Conservation (phyloP, 2,113 vertebrate species). For the Sinocyclocheilus grahami region DNA sequence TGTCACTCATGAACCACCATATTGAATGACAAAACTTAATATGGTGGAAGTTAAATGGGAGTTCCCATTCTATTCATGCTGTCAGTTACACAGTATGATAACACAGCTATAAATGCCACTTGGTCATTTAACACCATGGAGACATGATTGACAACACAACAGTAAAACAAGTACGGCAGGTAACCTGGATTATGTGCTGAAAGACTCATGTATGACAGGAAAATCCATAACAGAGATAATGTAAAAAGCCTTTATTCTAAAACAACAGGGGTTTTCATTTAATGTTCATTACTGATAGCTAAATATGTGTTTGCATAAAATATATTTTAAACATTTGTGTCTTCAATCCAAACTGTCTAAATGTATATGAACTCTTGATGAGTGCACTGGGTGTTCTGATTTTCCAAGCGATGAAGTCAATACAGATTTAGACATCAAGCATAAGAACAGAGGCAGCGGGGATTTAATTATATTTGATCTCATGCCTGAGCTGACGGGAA, state of each 20-base stretch:
- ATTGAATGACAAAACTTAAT: slow-evolving; percentile 26
- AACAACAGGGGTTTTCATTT: not conserved
- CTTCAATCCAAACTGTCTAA: too few species aligned
- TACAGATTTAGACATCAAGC: slow-evolving; percentile 22
- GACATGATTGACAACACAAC: slow-evolving; percentile 27
- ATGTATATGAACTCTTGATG: not conserved
- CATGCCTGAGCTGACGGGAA: slow-evolving; percentile 46
- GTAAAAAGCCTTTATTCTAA: not conserved
- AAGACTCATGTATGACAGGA: slow-evolving; percentile 27
- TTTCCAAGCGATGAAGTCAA: not conserved
- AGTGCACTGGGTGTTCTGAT: not conserved
- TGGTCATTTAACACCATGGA: slow-evolving; percentile 9
- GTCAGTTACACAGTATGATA: slow-evolving; percentile 4
- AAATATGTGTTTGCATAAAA: too few species aligned
- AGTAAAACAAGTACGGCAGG: slow-evolving; percentile 37
- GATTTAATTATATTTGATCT: slow-evolving; percentile 32
- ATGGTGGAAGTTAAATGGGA: slow-evolving; percentile 21
- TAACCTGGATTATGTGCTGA: slow-evolving; percentile 23
- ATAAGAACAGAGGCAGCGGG: not conserved
- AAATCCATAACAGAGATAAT: not conserved
- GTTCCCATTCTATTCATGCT: slow-evolving; percentile 34
- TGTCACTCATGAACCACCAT: not conserved
- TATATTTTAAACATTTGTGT: not conserved
- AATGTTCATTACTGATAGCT: not conserved
- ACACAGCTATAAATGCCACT: slow-evolving; percentile 31